Conservation (phyloP, 2,797 vertebrate genomes). For the Euphonia xanthogaster region DNA sequence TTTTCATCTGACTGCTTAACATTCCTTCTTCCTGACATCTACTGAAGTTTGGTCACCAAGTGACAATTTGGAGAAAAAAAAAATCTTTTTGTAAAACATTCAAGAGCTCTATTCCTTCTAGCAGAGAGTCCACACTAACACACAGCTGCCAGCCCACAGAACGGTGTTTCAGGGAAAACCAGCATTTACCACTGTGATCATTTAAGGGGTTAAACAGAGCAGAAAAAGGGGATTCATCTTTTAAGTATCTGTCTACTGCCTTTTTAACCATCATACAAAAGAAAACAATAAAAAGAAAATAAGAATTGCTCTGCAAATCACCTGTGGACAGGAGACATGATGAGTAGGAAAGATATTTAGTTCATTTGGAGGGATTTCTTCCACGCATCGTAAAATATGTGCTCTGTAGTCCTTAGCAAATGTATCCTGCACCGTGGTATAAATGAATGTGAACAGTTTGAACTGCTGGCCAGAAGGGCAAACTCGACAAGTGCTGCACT, state of each 20-base stretch:
- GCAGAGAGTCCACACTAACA: neutral
- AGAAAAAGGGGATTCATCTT: neutral
- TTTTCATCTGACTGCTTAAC: neutral
- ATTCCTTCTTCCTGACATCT: neutral
- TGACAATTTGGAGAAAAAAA: neutral
- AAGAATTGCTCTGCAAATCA: neutral
- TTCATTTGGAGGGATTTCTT: neutral
- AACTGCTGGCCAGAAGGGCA: neutral
- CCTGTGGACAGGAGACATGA: neutral
- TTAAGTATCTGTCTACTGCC: neutral
- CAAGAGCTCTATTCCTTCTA: neutral
- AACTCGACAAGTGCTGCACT: neutral
- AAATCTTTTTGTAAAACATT: neutral
- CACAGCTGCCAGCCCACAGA: neutral
- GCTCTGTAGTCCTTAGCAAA: neutral
- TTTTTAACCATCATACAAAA: neutral
- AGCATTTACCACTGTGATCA: neutral
- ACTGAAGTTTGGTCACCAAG: neutral
- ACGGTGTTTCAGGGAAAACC: fast-evolving
- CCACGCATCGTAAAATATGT: fast-evolving
- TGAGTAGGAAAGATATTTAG: neutral
- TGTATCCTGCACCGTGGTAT: neutral
- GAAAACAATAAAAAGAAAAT: neutral
- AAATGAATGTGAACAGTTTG: neutral
- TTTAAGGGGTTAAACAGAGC: neutral